These are phyloP conservation scores for Drosophila nigritarsus DNA, from an alignment of 2,888 invertebrate species.

Conservation along the genomic window DNA sequence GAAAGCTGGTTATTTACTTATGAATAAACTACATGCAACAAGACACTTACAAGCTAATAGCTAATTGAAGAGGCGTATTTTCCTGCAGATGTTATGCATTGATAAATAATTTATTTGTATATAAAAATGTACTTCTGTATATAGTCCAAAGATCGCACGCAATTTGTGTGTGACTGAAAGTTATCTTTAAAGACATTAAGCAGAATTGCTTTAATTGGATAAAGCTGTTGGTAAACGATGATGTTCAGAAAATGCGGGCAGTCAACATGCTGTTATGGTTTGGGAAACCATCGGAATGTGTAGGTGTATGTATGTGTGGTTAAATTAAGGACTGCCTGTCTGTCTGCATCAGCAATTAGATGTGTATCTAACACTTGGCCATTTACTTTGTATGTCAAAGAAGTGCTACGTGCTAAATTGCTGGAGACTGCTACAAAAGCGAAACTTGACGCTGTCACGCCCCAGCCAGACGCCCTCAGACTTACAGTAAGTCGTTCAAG, in stretches of 20 bases:
- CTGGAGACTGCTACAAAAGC: conserved; percentile 42
- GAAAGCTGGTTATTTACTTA: neutral
- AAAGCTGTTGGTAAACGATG: conserved; percentile 24
- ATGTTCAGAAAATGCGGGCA: conserved; percentile 33
- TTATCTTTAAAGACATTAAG: neutral
- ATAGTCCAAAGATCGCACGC: neutral
- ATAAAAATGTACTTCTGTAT: neutral
- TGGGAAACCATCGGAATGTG: conserved; percentile 3
- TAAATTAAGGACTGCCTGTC: conserved; percentile 35
- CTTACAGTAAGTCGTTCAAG: conserved; percentile 31
- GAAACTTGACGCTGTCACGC: conserved; percentile 70
- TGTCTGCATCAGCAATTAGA: conserved; percentile 66
- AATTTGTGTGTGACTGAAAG: conserved; percentile 5
- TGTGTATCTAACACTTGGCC: conserved; percentile 76
- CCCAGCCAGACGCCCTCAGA: conserved; percentile 56
- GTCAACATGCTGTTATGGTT: conserved; percentile 12
- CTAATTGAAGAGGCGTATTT: neutral
- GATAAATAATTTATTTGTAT: conserved; percentile 8
- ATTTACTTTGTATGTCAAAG: conserved; percentile 66
- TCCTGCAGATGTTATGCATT: neutral
- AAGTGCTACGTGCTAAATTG: conserved; percentile 70
- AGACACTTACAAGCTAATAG: conserved; percentile 1
- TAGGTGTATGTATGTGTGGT: neutral
- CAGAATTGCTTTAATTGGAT: conserved; percentile 27
- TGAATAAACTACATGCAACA: neutral